Evolutionary conservation across 2,113 vertebrate genomes (phyloP), one percentile per base, ranked within the genome.

Genomic region (Burhinus oedicnemus): DNA sequence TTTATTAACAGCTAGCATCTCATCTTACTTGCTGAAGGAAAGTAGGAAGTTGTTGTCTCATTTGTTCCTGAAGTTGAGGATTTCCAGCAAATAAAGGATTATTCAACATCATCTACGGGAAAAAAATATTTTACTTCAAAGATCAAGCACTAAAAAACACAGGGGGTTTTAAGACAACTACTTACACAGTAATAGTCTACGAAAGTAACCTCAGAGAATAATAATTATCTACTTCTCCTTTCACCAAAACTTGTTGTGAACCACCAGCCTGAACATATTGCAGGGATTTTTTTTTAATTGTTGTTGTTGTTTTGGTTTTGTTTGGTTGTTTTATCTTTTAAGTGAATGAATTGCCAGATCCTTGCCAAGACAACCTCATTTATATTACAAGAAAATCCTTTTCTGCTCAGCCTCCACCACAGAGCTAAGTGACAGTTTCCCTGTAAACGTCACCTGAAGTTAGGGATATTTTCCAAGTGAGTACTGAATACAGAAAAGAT

Each of bases 61-160:
- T 99, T 98, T 99, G 98, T 93, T 99, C 98, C 97, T 99, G 99
- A 93, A 99, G 98, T 89, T 99, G 98, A 97, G 99, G 98, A 97
- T 99, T 99, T 97, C 98, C 99, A 97, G 98, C 98, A 98, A 99
- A 98, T 97, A 99, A 97, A 93, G 99, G 99, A 93, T 99, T 99
- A 98, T 99, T 99, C 97, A 99, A 98, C 98, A 99, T 98, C 98
- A 99, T 99, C 99, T 99, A 97, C 68, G 95, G 85, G 92, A 93
- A 90, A 97, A 97, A 96, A 94, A 97, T 87, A 96, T 85, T 95
- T 94, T 93, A 93, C 85, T 97, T 98, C 95, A 97, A 97, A 82
- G 72, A 84, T 78, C 80, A 92, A 81, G 30, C 27, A 94, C n/a
- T 75, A 95, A 92, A 87, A 92, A 64, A 0, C 29, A 65, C 25